Conservation (phyloP, 2,113 vertebrate genomes). For the Mormoops blainvillei region DNA sequence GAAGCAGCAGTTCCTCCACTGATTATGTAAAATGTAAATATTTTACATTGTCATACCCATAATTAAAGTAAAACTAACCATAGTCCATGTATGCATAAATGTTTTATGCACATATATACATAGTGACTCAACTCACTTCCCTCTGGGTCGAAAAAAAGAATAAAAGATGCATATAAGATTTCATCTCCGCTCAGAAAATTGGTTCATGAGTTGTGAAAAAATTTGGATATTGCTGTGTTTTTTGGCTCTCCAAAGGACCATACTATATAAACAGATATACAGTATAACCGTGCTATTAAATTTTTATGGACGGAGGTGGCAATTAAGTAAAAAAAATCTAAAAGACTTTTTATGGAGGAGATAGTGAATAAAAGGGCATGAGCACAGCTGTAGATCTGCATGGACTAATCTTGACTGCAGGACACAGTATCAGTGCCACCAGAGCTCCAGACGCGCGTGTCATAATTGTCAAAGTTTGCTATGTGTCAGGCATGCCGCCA, state of each 20-base stretch:
- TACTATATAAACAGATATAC: not conserved
- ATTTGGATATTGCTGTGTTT: not conserved
- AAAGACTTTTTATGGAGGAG: not conserved
- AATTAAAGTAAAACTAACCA: not conserved
- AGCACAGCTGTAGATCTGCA: not conserved
- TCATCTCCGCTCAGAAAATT: not conserved
- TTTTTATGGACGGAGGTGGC: not conserved
- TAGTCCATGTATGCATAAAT: not conserved
- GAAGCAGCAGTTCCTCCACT: not conserved
- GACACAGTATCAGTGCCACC: not conserved
- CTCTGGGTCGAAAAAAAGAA: not conserved
- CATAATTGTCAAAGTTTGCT: not conserved
- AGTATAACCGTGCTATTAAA: not conserved
- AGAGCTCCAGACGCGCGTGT: rapidly evolving
- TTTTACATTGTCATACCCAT: not conserved
- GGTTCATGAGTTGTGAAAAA: not conserved
- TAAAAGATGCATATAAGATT: not conserved
- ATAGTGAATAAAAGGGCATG: not conserved
- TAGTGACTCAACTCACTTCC: not conserved
- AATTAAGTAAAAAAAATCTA: not conserved
- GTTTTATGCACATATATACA: not conserved
- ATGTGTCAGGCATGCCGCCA: rapidly evolving
- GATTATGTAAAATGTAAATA: not conserved
- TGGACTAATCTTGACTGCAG: rapidly evolving
- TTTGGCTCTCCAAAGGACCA: not conserved